Percentiles rank a stretch among this genome's conserved stretches.
These are phyloP conservation scores for Fregata magnificens DNA, from an alignment of 2,113 vertebrate genomes.

Conservation along the genomic window DNA sequence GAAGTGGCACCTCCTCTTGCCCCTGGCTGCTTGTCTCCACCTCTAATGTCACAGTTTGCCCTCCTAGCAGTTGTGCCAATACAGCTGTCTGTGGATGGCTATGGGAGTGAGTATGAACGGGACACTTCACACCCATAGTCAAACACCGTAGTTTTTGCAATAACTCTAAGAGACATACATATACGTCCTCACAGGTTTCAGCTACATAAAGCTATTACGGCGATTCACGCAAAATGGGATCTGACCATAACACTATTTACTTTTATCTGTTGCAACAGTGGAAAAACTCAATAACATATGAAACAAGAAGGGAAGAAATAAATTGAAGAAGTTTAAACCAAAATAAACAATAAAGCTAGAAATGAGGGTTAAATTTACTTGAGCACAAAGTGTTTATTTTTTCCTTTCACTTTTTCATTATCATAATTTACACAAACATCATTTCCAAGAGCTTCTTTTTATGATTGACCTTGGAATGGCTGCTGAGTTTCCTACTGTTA, in stretches of 20 bases:
- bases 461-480: background rate
- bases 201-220: background rate
- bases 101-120: background rate
- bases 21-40: background rate
- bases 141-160: background rate
- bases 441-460: background rate
- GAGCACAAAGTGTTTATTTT: background rate
- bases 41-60: background rate
- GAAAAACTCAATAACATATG: background rate
- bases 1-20: background rate
- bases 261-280: background rate
- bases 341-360: background rate
- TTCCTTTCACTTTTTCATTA: background rate
- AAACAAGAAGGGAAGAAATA: background rate
- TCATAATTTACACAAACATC: background rate
- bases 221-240: background rate
- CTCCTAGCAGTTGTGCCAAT: background rate
- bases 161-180: background rate
- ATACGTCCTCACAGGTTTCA: background rate
- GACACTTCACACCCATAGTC: background rate
- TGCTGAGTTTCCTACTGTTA: background rate
- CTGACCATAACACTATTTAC: background rate
- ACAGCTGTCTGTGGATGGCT: background rate
- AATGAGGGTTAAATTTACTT: background rate
- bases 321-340: background rate